Conservation (phyloP, 1,140 invertebrate species). For the Drosophila truncata region DNA sequence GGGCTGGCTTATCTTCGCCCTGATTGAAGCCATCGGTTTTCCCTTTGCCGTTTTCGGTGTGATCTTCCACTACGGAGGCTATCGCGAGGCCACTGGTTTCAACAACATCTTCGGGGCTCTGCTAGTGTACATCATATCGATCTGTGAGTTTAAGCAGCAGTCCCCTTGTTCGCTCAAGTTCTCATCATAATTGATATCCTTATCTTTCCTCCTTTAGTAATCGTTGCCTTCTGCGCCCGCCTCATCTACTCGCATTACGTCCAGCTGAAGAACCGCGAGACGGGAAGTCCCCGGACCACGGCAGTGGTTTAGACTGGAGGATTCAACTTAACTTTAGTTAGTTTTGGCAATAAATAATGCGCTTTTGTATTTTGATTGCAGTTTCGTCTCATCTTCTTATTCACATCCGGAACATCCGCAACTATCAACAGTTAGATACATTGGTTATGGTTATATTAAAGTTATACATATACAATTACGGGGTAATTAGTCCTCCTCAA, state of each 20-base stretch:
- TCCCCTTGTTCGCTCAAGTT: not conserved
- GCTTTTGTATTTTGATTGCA: conserved; percentile 45
- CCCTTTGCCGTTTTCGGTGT: conserved; percentile 66
- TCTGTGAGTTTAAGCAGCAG: conserved; percentile 58
- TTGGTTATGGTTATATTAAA: conserved; percentile 32
- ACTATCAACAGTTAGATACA: conserved; percentile 78
- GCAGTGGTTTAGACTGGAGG: conserved; percentile 61
- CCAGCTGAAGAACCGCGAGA: conserved; percentile 62
- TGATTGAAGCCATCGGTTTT: conserved; percentile 54
- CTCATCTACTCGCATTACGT: conserved; percentile 72
- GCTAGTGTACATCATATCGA: conserved; percentile 42
- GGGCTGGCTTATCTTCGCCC: conserved; percentile 62
- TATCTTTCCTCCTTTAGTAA: conserved; percentile 32
- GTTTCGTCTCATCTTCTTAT: conserved; percentile 47
- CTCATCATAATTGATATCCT: not conserved
- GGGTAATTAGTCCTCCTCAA: conserved; percentile 54
- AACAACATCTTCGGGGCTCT: conserved; percentile 52
- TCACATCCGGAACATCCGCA: conserved; percentile 57
- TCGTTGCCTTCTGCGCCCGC: conserved; percentile 58
- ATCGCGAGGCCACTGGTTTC: conserved; percentile 55
- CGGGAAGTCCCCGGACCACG: conserved; percentile 24
- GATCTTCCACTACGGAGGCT: conserved; percentile 74
- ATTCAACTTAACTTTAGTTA: not conserved
- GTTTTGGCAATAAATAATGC: conserved; percentile 45
- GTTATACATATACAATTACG: conserved; percentile 42